Evolutionary conservation across 2,888 invertebrate genomes (phyloP).

Genomic region (Arenicola marina): DNA sequence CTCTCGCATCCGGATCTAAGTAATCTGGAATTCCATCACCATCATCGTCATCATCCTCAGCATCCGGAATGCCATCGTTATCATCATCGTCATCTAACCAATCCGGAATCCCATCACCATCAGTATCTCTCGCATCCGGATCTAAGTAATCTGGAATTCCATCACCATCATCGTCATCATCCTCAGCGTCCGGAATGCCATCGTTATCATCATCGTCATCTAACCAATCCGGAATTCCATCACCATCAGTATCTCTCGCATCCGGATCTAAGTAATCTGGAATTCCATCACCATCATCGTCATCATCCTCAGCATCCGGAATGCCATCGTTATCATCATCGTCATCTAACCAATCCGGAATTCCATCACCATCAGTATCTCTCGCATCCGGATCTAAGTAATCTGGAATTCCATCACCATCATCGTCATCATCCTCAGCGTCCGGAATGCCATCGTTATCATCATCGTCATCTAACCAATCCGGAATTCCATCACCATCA

Average conservation of each 20-base stretch:
- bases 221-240: constrained; percentile 46
- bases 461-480: constrained; percentile 35
- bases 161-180: constrained; percentile 32
- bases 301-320: too few species aligned
- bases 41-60: constrained; percentile 42
- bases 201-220: constrained; percentile 37
- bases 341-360: too few species aligned
- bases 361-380: too few species aligned
- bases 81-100: constrained; percentile 1
- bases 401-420: too few species aligned
- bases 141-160: constrained; percentile 5
- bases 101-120: constrained; percentile 8
- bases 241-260: constrained; percentile 21
- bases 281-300: too few species aligned
- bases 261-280: constrained; percentile 4
- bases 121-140: neutral
- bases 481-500: constrained; percentile 55
- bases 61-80: constrained; percentile 11
- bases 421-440: too few species aligned
- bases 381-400: too few species aligned
- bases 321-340: constrained; percentile 45
- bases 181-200: constrained; percentile 43
- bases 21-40: constrained; percentile 53
- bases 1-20: constrained; percentile 36
- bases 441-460: constrained; percentile 41